Evolutionary conservation across 2,797 vertebrate species (phyloP), one percentile per base, ranked within the genome.

Genomic region (Mycteria americana): DNA sequence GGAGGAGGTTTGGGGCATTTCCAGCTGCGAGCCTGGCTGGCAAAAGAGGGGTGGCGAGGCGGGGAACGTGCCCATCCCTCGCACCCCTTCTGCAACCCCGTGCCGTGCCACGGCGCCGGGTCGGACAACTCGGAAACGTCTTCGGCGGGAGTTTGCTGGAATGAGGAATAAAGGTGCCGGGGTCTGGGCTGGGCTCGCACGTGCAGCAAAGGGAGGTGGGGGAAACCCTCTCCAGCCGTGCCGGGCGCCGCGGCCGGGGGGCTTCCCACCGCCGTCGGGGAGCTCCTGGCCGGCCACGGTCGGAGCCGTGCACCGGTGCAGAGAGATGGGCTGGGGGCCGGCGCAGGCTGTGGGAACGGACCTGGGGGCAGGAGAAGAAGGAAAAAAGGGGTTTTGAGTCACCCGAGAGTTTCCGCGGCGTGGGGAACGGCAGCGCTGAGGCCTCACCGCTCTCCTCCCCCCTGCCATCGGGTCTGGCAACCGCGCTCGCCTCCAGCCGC

Each of bases 51-150:
- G 22, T 4, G 25, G 17, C 3, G 1, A 37, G 28, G 22, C 2
- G 12, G 31, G 73, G 69, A 56, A 33, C 0, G 3, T 3, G 3
- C 11, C n/a, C 74, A 0, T 30, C 46, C 73, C 35, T 67, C 6
- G 2, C 70, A 14, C 1, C 48, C 21, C n/a, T 28, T 24, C 59
- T 50, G 68, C 62, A 6, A 0, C 8, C 25, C 53, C 0, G 14
- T 14, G 50, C 35, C 2, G 3, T 30, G 64, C 33, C n/a, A 2
- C 0, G 0, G 24, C 2, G 0, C 18, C 0, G 0, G 9, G 25
- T 22, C 4, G 37, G 28, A 18, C 45, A 21, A 1, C 54, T 46
- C 59, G 3, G 1, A 15, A 50, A 31, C 0, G 1, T 27, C 19
- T 48, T 43, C 59, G 11, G 63, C 3, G 3, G 62, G 76, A 9